Conservation (phyloP, 2,888 invertebrate species). For the Eulithis testata region DNA sequence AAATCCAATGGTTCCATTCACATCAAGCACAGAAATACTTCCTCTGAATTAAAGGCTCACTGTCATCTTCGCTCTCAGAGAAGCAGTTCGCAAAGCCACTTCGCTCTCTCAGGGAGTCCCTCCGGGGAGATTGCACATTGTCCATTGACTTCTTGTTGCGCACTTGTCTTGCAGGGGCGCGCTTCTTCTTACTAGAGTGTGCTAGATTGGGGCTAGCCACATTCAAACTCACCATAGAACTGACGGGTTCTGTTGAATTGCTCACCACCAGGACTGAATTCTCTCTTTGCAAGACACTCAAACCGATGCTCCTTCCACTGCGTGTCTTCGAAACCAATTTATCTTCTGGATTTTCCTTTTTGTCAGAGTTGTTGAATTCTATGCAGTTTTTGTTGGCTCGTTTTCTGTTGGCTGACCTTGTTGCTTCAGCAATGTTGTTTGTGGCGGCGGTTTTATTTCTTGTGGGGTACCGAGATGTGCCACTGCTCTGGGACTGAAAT, state of each 20-base stretch:
- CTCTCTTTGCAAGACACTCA: slow-evolving; percentile 55
- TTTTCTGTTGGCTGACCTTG: slow-evolving; percentile 34
- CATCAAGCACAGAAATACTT: slow-evolving; percentile 66
- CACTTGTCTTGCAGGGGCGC: slow-evolving; percentile 44
- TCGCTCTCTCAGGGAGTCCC: slow-evolving; percentile 65
- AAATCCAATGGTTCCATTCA: slow-evolving; percentile 20
- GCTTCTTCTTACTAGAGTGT: slow-evolving; percentile 47
- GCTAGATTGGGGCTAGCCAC: slow-evolving; percentile 52
- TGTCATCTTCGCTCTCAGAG: slow-evolving; percentile 76
- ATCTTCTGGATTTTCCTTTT: slow-evolving; percentile 65
- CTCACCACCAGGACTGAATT: slow-evolving; percentile 65
- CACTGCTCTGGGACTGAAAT: slow-evolving; percentile 62
- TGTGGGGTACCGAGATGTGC: slow-evolving; percentile 68
- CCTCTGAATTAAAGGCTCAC: slow-evolving; percentile 64
- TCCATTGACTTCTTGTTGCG: slow-evolving; percentile 52
- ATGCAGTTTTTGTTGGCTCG: slow-evolving; percentile 49
- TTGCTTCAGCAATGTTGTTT: slow-evolving; percentile 23
- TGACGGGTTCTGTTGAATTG: slow-evolving; percentile 64
- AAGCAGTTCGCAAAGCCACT: slow-evolving; percentile 77
- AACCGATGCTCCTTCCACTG: slow-evolving; percentile 65
- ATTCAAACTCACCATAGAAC: slow-evolving; percentile 66
- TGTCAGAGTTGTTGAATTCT: slow-evolving; percentile 58
- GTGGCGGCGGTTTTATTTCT: slow-evolving; percentile 50
- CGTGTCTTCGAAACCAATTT: slow-evolving; percentile 60
- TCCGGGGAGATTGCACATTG: slow-evolving; percentile 50